Base-by-base conservation (phyloP, 2,888 invertebrate genomes). In the Monopis laevigella region DNA sequence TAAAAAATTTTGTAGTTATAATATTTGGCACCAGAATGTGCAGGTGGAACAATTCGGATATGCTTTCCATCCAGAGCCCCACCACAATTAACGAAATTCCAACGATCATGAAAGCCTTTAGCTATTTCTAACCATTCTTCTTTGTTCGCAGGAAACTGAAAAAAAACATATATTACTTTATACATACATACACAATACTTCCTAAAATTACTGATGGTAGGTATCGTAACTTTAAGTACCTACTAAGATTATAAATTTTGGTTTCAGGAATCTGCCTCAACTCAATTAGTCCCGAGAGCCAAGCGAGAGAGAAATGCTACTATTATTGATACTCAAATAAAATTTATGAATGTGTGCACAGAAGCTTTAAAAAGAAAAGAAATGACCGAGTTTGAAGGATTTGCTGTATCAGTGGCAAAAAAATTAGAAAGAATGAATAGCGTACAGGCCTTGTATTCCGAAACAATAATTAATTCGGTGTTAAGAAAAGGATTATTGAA, bases 1-100 rank as follows among this genome's bases (percentile, higher is more conserved):
- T 42, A 47, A 43, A 39, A 40, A 14, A 41, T 18, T 48, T 59
- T 59, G 41, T 58, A 59, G 43, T 59, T 59, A 40, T 51, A 52
- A 48, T 46, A 58, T 21, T 50, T 44, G 5, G 49, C 43, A 19
- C 52, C 55, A 14, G 50, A 50, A 40, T 49, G 45, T 11, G 44
- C 35, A 29, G 51, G 52, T 39, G 50, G 47, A 38, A 51, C 46
- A 13, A 54, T 38, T 5, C 42, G 30, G 27, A 52, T 43, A 34
- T 54, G 54, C 45, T 52, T 54, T 18, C 49, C 48, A 28, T 54
- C 53, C 36, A 55, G 44, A 16, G 52, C 50, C 13, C 52, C 54
- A 41, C 48, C 16, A 40, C 51, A 49, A 34, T 50, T 46, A 30
- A 46, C 39, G 24, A 50, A 47, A 34, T 52, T 45, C 50, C 48